Base-by-base conservation (phyloP, 53 echinoderm and acorn worm genomes). In the Crossaster papposus region DNA sequence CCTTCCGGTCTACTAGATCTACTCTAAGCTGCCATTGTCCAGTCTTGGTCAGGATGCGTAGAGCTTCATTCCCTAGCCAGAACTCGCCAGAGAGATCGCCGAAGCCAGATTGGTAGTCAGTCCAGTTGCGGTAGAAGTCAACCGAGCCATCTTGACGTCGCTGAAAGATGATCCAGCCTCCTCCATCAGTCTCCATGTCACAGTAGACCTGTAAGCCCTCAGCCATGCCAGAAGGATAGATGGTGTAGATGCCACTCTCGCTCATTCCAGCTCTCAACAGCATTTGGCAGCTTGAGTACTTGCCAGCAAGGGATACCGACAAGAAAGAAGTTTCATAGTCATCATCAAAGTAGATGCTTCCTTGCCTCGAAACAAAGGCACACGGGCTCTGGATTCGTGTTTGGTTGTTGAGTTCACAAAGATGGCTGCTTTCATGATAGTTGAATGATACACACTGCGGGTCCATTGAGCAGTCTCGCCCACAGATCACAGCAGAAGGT, bases 111-210 rank as follows among this genome's bases (percentile, higher is more conserved):
- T 84, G 70, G 84, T 84, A 84, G 23, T 84, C 72, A 31, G 70
- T 9, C 84, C 84, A 84, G 52, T 26, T 84, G 51, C 72, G 84
- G 51, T 71, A 52, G 52, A 84, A 84, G 70, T 71, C 70, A 26
- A 84, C 70, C 9, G 70, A 70, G 50, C 50, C 53, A 71, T 72
- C 84, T 84, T 71, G 84, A 28, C 84, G 70, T 51, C 71, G 70
- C 84, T 84, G 84, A 70, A 84, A 72, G 55, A 84, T 32, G 18
- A 84, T 51, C 86, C 86, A 86, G 9, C 86, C 86, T 54, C 77
- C 86, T 14, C 63, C 36, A 22, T 75, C 86, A 14, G 70, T 83
- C 28, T 23, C 70, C 86, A 86, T 86, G 36, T 86, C 86, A 54
- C 86, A 86, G 74, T 75, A 75, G 53, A 86, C 86, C 36, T 75